Conservation (phyloP, 1,140 invertebrate species). For the Meloidogyne hapla region DNA sequence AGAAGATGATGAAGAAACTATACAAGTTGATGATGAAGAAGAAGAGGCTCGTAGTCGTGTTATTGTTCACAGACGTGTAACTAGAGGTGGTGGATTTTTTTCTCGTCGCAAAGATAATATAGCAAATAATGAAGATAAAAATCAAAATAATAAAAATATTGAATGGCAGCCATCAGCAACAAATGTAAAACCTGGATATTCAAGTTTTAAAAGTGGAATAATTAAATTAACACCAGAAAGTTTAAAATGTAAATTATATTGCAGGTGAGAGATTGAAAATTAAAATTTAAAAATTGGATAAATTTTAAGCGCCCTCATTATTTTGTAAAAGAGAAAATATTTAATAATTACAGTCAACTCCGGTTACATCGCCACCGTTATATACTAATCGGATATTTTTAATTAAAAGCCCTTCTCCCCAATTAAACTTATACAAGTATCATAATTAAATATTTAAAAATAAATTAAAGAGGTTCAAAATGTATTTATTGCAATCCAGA, state of each 20-base stretch:
- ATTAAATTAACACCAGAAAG: constrained; percentile 49
- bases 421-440: no score
- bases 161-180: constrained; percentile 7
- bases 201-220: constrained; percentile 43
- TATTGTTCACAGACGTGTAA: constrained; percentile 1
- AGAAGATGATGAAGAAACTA: not conserved
- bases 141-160: not conserved
- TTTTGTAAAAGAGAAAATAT: no score
- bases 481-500: constrained; percentile 42
- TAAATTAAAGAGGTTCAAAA: constrained; percentile 31
- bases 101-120: not conserved
- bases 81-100: not conserved
- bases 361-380: no score
- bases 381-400: no score
- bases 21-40: not conserved
- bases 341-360: no score
- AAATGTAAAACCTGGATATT: constrained; percentile 35
- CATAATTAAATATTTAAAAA: no score
- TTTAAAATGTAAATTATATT: constrained; percentile 55
- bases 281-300: constrained; percentile 18
- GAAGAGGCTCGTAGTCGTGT: not conserved
- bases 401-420: no score
- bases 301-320: not conserved
- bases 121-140: constrained; percentile 3
- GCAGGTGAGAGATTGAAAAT: constrained; percentile 19